phyloP scores from a whole-genome alignment of 2,113 vertebrate species.

The Sceloporus tristichus region DNA sequence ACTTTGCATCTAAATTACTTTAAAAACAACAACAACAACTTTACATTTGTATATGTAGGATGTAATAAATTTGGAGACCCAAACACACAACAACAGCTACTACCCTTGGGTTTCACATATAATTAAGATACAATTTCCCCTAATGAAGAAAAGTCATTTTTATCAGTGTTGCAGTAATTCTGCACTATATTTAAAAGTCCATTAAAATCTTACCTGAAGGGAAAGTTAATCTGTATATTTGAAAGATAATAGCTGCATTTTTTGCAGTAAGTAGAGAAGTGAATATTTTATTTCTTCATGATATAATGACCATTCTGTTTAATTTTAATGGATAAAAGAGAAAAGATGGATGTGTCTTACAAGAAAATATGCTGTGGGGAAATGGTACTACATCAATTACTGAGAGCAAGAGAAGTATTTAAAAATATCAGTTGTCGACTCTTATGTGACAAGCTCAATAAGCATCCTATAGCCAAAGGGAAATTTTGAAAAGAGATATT shows the following conservation, averaged over 20 bases:
- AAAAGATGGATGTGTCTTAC: constrained; percentile 49
- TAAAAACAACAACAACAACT: constrained; percentile 41
- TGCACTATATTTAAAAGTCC: constrained; percentile 63
- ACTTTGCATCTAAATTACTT: background rate
- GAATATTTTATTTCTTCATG: constrained; percentile 71
- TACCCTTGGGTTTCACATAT: constrained; percentile 35
- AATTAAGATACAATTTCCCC: constrained; percentile 56
- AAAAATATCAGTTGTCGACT: constrained; percentile 53
- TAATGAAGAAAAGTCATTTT: constrained; percentile 52
- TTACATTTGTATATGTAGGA: constrained; percentile 43
- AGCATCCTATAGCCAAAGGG: constrained; percentile 56
- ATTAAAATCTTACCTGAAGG: constrained; percentile 72
- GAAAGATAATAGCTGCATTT: constrained; percentile 69
- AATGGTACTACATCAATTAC: constrained; percentile 68
- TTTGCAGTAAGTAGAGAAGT: constrained; percentile 51
- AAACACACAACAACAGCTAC: constrained; percentile 10
- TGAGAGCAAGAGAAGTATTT: constrained; percentile 58
- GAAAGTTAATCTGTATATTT: constrained; percentile 70
- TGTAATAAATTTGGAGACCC: constrained; percentile 43
- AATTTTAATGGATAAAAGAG: constrained; percentile 57
- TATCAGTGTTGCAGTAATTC: constrained; percentile 38
- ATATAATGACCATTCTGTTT: constrained; percentile 71
- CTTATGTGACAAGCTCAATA: constrained; percentile 62
- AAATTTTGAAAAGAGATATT: constrained; percentile 53
- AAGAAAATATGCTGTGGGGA: constrained; percentile 65